Evolutionary conservation across 2,888 invertebrate genomes (phyloP), one percentile per base, ranked within the genome.

Genomic region (Pinctada fucata): DNA sequence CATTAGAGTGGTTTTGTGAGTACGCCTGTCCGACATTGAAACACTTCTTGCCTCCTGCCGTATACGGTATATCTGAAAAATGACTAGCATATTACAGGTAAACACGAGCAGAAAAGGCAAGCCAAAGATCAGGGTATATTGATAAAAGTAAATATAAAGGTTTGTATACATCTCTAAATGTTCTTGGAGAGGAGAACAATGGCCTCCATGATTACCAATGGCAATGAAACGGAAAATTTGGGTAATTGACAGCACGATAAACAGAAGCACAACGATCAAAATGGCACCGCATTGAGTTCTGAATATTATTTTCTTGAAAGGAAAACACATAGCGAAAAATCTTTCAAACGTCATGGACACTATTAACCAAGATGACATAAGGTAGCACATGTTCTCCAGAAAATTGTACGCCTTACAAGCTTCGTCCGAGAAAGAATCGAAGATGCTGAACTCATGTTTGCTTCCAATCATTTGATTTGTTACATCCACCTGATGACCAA

Each of bases 361-460:
- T 13, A 91, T 87, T 16, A 91, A 82, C 91, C 91, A 91, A 3
- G 89, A 87, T 3, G 90, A 89, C 89, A 91, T 91, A 6, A 91
- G 81, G 77, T 89, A 90, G 72, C 88, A 87, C 51, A 90, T 86
- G 76, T 88, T 85, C 72, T 88, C 88, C 1, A 85, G 65, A 76
- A 89, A 91, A 66, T 88, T 86, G 81, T 87, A 89, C 3, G 87
- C 71, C 78, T 91, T 91, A 81, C 91, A 91, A 10, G 83, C 82
- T 3, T 81, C 80, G 76, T 88, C 83, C 4, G 83, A 85, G 74
- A 88, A 91, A 16, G 72, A 48, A 3, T 78, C 77, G 70, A 88
- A 84, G 8, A 87, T 75, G 2, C 84, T 82, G 2, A 64, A 45
- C 4, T 83, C 3, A 68, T 76, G 10, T 63, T 72, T 1, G 31